Evolutionary conservation across 2,888 invertebrate species (phyloP).

Genomic region (Cactoblastis cactorum): DNA sequence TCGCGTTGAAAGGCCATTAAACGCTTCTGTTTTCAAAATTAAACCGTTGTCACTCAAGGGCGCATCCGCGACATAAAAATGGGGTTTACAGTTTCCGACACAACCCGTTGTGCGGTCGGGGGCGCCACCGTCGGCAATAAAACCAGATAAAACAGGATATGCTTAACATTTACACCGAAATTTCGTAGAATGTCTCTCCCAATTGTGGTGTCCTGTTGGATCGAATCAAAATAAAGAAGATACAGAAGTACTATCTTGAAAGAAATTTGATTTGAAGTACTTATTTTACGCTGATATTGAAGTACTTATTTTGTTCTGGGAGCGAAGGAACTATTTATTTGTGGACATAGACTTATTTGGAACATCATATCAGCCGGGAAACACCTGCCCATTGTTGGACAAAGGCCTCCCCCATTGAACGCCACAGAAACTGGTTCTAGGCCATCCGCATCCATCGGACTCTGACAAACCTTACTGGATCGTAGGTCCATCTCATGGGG

Average conservation of each 20-base stretch:
- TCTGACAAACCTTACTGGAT: too few relatives aligned
- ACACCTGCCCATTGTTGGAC: too few relatives aligned
- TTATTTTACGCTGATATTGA: too few relatives aligned
- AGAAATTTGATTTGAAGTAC: too few relatives aligned
- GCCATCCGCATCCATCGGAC: too few relatives aligned
- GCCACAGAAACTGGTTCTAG: too few relatives aligned
- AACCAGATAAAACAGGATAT: constrained; percentile 17
- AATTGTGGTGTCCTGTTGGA: not conserved
- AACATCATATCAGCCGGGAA: too few relatives aligned
- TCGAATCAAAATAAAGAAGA: not conserved
- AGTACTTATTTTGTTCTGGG: too few relatives aligned
- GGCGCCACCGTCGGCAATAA: constrained; percentile 18
- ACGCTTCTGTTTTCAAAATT: constrained; percentile 3
- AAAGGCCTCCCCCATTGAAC: too few relatives aligned
- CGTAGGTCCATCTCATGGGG: too few relatives aligned
- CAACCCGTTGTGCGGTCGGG: constrained; percentile 11
- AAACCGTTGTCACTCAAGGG: constrained; percentile 13
- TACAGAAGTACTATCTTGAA: not conserved
- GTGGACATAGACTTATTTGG: too few relatives aligned
- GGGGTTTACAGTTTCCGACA: constrained; percentile 19
- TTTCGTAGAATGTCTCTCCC: constrained; percentile 12
- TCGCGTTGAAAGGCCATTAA: constrained; percentile 4
- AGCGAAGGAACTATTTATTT: too few relatives aligned
- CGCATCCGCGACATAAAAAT: constrained; percentile 17
- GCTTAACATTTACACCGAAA: constrained; percentile 12